Evolutionary conservation across 2,113 vertebrate species (phyloP).

Genomic region (Xiphorhynchus elegans): DNA sequence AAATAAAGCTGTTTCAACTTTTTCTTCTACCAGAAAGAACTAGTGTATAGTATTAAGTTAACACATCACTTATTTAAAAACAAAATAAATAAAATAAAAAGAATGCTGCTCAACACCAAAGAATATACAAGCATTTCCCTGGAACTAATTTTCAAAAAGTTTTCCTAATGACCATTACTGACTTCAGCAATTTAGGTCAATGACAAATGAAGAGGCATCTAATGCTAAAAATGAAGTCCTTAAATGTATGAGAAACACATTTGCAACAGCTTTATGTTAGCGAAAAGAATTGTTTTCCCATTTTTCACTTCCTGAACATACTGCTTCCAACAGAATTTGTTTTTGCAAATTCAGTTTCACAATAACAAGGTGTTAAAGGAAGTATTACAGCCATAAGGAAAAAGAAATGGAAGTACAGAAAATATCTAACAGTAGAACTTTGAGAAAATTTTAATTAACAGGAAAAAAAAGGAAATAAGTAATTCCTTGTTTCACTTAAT

Average conservation of each 20-base stretch:
- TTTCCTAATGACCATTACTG: not conserved
- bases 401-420: not conserved
- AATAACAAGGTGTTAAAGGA: not conserved
- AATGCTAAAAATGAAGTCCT: not conserved
- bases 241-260: not conserved
- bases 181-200: not conserved
- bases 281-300: not conserved
- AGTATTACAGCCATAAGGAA: not conserved
- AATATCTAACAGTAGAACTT: not conserved
- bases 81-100: not conserved
- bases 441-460: not conserved
- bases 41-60: not conserved
- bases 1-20: not conserved
- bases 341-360: not conserved
- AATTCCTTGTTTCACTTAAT: not conserved
- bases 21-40: not conserved
- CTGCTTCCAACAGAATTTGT: not conserved
- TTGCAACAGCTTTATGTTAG: not conserved
- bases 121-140: not conserved
- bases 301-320: not conserved
- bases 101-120: not conserved
- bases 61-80: not conserved
- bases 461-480: not conserved
- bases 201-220: not conserved
- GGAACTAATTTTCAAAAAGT: not conserved